These are phyloP conservation scores for Himalopsyche kuldschensis DNA, from an alignment of 2,888 invertebrate species.

Conservation along the genomic window DNA sequence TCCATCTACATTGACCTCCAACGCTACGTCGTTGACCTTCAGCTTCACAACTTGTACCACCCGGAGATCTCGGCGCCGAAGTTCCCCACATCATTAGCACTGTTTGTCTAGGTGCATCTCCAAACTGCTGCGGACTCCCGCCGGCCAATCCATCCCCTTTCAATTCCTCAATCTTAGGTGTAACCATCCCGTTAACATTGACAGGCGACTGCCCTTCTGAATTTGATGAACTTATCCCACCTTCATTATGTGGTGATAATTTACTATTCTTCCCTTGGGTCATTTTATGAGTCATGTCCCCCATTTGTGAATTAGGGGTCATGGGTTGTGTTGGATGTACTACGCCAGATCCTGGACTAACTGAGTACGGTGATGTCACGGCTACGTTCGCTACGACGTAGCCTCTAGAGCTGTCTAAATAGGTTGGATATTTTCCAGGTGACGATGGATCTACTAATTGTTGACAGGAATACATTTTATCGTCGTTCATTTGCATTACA, in stretches of 20 bases:
- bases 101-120: conserved; percentile 78
- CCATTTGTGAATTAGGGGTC: conserved; percentile 42
- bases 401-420: conserved; percentile 60
- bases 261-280: conserved; percentile 41
- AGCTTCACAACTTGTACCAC: conserved; percentile 41
- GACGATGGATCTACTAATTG: conserved; percentile 63
- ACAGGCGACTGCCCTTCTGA: conserved; percentile 67
- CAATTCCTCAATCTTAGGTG: conserved; percentile 65
- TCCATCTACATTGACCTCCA: conserved; percentile 22
- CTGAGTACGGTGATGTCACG: conserved; percentile 55
- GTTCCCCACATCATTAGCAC: conserved; percentile 88
- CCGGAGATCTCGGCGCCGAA: conserved; percentile 46
- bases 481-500: conserved; percentile 57
- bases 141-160: conserved; percentile 51
- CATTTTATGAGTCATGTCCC: conserved; percentile 33
- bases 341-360: conserved; percentile 53
- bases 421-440: conserved; percentile 58
- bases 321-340: conserved; percentile 53
- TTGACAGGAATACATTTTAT: conserved; percentile 64
- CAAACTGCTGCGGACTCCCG: conserved; percentile 44
- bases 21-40: neutral
- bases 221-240: conserved; percentile 50
- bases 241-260: conserved; percentile 44
- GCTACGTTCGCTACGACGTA: conserved; percentile 57
- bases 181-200: conserved; percentile 55